Percentiles rank a stretch among this genome's conserved stretches.
Conservation (phyloP, 1,140 invertebrate genomes). For the Heliconius melpomene region DNA sequence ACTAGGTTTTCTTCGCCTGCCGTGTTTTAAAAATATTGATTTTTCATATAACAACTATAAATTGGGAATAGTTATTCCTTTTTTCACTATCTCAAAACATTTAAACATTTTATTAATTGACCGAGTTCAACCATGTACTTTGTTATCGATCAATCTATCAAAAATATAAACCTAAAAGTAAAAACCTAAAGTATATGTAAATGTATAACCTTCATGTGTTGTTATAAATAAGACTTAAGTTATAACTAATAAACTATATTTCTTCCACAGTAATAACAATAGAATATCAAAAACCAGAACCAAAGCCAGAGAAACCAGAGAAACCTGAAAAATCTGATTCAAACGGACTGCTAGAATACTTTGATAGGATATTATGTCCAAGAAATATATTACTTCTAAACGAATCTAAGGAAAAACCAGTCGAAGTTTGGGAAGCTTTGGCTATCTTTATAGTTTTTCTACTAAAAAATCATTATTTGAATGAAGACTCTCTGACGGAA, state of each 20-base stretch:
- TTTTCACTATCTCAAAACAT: too few species aligned
- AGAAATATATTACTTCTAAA: conserved; percentile 65
- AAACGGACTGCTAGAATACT: conserved; percentile 53
- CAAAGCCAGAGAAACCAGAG: conserved; percentile 10
- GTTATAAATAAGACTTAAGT: not conserved
- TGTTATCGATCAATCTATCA: too few species aligned
- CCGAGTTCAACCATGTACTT: too few species aligned
- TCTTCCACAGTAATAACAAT: conserved; percentile 4
- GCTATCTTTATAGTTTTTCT: conserved; percentile 62
- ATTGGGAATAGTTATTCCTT: too few species aligned
- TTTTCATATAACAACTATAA: too few species aligned
- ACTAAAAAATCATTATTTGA: conserved; percentile 62
- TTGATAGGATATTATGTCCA: conserved; percentile 66
- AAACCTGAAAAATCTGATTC: conserved; percentile 15
- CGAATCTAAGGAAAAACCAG: conserved; percentile 34
- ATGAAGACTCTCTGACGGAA: conserved; percentile 72
- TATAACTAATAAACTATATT: conserved; percentile 6
- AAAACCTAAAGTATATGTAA: too few species aligned
- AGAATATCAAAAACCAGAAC: conserved; percentile 26
- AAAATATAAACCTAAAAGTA: not conserved
- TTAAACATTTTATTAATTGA: too few species aligned
- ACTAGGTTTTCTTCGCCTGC: too few species aligned
- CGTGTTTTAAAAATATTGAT: too few species aligned
- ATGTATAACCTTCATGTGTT: too few species aligned
- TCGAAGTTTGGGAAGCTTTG: conserved; percentile 62